Conservation (phyloP, 2,888 invertebrate species). For the Drosophila algonquin region DNA sequence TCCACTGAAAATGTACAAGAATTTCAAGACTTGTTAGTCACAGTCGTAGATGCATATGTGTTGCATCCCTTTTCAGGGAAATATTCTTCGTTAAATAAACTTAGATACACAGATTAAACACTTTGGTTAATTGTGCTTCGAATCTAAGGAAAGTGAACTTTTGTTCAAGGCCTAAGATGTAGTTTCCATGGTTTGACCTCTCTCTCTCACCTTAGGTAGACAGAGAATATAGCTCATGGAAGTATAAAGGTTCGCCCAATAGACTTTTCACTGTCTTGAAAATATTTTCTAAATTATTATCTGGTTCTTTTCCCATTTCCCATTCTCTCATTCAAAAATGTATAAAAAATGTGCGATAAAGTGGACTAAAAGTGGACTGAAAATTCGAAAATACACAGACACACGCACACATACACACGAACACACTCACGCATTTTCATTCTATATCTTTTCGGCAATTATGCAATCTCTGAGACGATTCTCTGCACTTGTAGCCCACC, state of each 20-base stretch:
- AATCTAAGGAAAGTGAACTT: too few species aligned
- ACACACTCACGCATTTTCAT: slow-evolving; percentile 18
- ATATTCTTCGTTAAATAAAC: too few species aligned
- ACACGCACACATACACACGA: slow-evolving; percentile 8
- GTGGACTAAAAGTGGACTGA: slow-evolving; percentile 47
- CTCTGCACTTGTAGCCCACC: slow-evolving; percentile 27
- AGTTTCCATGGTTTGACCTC: neutral
- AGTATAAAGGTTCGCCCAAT: neutral
- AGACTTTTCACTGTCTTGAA: neutral
- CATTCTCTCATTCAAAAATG: slow-evolving; percentile 29
- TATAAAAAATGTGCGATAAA: slow-evolving; percentile 41
- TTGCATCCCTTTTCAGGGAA: neutral
- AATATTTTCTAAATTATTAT: neutral
- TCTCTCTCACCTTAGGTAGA: too few species aligned
- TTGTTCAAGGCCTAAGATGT: too few species aligned
- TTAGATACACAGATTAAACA: too few species aligned
- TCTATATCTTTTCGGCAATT: slow-evolving; percentile 64
- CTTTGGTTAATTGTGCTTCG: too few species aligned
- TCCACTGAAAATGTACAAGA: slow-evolving; percentile 88
- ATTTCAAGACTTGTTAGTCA: slow-evolving; percentile 43
- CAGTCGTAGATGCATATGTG: neutral
- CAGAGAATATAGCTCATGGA: too few species aligned
- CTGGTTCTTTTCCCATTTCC: slow-evolving; percentile 3
- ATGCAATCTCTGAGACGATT: slow-evolving; percentile 67
- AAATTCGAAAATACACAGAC: slow-evolving; percentile 55